A percentile compares a stretch with the other conserved stretches of the same genome.
phyloP scores from a whole-genome alignment of 1,140 invertebrate species.

The Hylaeus anthracinus region DNA sequence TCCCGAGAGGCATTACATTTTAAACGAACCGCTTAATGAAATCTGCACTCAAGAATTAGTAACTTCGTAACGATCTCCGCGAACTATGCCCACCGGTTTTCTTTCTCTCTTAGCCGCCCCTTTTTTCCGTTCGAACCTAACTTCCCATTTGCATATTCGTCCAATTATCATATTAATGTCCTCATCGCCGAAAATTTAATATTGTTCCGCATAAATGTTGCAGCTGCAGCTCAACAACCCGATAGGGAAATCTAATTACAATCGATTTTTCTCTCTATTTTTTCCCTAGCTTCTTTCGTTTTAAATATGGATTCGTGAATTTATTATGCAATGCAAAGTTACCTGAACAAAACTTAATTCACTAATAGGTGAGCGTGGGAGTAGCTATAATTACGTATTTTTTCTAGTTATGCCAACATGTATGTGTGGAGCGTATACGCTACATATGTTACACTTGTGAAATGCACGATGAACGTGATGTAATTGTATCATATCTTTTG shows the following conservation, averaged over 20 bases:
- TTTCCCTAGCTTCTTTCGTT: no score
- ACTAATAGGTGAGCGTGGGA: no score
- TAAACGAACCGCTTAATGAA: constrained; percentile 47
- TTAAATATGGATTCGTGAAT: no score
- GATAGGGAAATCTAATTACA: no score
- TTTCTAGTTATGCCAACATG: no score
- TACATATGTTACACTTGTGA: no score
- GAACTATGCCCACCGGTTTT: not conserved
- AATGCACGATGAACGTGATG: no score
- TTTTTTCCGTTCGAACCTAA: not conserved
- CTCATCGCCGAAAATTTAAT: constrained; percentile 16
- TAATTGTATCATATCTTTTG: no score
- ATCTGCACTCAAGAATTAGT: constrained; percentile 27
- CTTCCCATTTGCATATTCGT: not conserved
- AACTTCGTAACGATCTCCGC: constrained; percentile 30
- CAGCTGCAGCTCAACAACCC: not conserved
- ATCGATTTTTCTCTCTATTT: not conserved
- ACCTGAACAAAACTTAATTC: not conserved
- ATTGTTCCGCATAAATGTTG: not conserved
- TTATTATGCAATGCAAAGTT: not conserved
- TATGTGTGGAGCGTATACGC: no score
- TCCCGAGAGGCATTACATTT: constrained; percentile 27
- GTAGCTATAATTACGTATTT: no score
- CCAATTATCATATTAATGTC: constrained; percentile 26
- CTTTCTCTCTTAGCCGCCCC: constrained; percentile 4